Conservation (phyloP, 2,113 vertebrate genomes). For the Crotalus tigris region DNA sequence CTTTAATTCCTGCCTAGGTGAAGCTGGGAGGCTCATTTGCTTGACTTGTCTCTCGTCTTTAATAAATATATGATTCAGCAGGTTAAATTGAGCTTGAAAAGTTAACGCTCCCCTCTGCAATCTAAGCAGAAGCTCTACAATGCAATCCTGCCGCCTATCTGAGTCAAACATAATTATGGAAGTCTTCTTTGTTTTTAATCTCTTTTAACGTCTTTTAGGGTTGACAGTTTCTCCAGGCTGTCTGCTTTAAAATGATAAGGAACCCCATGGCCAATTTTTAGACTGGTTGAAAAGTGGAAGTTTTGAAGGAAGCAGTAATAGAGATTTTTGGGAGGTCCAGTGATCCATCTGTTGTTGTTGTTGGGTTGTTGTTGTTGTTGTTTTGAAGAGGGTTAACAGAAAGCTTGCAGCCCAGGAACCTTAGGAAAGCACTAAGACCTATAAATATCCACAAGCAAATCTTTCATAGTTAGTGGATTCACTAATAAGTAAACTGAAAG, state of each 20-base stretch:
- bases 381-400: background rate
- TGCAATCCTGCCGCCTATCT: conserved; percentile 55
- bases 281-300: background rate
- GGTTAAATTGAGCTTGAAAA: conserved; percentile 76
- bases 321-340: background rate
- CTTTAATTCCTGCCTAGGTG: conserved; percentile 74
- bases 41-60: conserved; percentile 65
- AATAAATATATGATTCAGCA: conserved; percentile 74
- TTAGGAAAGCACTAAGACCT: too few species aligned
- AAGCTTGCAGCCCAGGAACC: background rate
- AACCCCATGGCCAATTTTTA: background rate
- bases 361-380: too few species aligned
- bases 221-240: background rate
- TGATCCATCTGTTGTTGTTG: background rate
- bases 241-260: background rate
- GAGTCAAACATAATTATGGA: conserved; percentile 49
- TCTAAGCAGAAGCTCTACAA: conserved; percentile 66
- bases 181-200: background rate
- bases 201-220: background rate
- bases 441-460: background rate
- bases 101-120: conserved; percentile 70
- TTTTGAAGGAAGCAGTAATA: background rate
- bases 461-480: background rate
- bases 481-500: background rate
- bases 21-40: conserved; percentile 69